Percentiles rank a stretch among this genome's conserved stretches.
Conservation (phyloP, 1,140 invertebrate genomes). For the Riptortus pedestris region DNA sequence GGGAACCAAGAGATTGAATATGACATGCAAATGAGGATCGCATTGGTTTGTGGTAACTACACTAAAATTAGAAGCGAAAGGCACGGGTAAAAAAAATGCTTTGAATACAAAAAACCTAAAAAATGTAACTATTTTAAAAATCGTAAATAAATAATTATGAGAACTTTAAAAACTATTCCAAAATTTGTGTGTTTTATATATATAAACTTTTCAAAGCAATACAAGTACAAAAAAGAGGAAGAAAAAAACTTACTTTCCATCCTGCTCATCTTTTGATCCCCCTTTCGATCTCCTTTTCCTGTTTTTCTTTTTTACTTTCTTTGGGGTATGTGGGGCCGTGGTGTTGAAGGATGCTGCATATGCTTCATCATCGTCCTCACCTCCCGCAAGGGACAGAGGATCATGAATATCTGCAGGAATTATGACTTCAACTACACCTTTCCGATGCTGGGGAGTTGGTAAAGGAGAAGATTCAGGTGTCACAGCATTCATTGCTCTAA, state of each 20-base stretch:
- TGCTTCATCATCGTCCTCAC: slow-evolving; percentile 54
- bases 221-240: too few relatives aligned
- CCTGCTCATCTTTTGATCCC: neutral
- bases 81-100: too few relatives aligned
- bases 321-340: slow-evolving; percentile 50
- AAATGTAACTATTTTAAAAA: too few relatives aligned
- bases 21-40: too few relatives aligned
- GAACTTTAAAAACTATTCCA: too few relatives aligned
- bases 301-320: slow-evolving; percentile 47
- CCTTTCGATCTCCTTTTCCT: slow-evolving; percentile 39
- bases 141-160: too few relatives aligned
- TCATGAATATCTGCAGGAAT: slow-evolving; percentile 87
- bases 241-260: neutral
- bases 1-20: too few relatives aligned
- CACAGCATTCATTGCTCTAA: slow-evolving; percentile 64
- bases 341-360: slow-evolving; percentile 49
- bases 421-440: slow-evolving; percentile 75
- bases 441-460: slow-evolving; percentile 71
- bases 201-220: too few relatives aligned
- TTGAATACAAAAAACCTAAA: too few relatives aligned
- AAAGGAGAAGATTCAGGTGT: slow-evolving; percentile 80
- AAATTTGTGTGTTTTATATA: too few relatives aligned
- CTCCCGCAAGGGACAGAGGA: slow-evolving; percentile 74
- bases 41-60: too few relatives aligned
- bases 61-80: too few relatives aligned